Evolutionary conservation across 2,113 vertebrate genomes (phyloP), one percentile per base, ranked within the genome.

Genomic region (Oceanites oceanicus): DNA sequence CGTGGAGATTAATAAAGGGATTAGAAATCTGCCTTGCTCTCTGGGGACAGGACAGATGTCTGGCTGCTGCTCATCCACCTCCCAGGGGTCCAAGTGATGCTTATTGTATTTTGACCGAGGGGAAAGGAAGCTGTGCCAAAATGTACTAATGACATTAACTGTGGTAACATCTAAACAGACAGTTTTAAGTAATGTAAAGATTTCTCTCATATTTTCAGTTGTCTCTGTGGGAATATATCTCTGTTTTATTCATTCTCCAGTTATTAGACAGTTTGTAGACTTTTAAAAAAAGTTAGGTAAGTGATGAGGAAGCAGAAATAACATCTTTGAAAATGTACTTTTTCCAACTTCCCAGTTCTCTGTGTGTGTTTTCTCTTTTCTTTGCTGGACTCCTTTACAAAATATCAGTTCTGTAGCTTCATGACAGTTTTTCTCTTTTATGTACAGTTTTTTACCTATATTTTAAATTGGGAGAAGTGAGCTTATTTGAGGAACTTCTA

Each of bases 371-470:
- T 40, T 79, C 47, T 59, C 34, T 36, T 63, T 40, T 12, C 7
- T 40, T 40, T 87, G 18, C 15, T 50, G 7, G 6, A 52, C 17
- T 34, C 19, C 30, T 86, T 65, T 76, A 25, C 6, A 56, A 76
- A 83, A 21, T n/a, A 58, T 2, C n/a, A 26, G 8, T n/a, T 61
- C 34, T 56, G 8, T 49, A 55, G 7, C 20, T 67, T 56, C 20
- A 27, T 19, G 5, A 25, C 29, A 72, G 6, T 17, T 58, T 68
- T 66, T 52, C 36, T 19, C 32, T 74, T 82, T 82, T 52, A 38
- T 0, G 0, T 0, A n/a, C n/a, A n/a, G n/a, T 30, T 36, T 32
- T 17, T 23, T 30, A 17, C 17, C 32, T 74, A 14, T 17, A 76
- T 76, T 85, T 76, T 77, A 52, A 73, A 45, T 2, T 44, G 42